These are phyloP conservation scores for Gavia stellata DNA, from an alignment of 2,113 vertebrate genomes.

Conservation along the genomic window DNA sequence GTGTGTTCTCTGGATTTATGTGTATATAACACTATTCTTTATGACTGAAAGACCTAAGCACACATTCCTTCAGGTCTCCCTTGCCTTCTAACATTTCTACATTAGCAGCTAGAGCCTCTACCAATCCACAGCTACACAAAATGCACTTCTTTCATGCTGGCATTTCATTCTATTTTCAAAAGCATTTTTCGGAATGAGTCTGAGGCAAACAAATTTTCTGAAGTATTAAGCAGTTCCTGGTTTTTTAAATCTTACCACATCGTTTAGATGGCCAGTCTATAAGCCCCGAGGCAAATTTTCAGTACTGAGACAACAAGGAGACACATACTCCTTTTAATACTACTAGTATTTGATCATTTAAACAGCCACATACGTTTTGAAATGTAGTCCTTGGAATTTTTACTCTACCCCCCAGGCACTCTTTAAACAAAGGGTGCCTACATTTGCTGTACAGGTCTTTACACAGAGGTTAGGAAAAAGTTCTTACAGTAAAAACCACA, in stretches of 20 bases:
- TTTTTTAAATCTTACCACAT: background rate
- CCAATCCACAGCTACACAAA: background rate
- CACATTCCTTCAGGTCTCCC: background rate
- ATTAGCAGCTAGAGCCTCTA: background rate
- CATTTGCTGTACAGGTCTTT: background rate
- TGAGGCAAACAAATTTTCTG: background rate
- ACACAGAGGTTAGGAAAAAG: background rate
- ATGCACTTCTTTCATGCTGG: background rate
- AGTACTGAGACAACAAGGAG: background rate
- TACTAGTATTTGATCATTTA: background rate
- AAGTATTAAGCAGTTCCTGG: background rate
- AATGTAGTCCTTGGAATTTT: background rate
- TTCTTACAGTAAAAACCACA: background rate
- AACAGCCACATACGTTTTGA: background rate
- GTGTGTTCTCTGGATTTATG: background rate
- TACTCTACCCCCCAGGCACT: background rate
- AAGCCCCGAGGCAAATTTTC: background rate
- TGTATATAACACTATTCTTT: background rate
- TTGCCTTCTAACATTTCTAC: background rate
- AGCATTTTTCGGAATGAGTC: background rate
- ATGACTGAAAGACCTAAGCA: background rate
- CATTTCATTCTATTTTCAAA: background rate
- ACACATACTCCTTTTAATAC: background rate
- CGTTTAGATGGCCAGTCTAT: background rate
- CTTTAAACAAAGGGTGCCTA: background rate